These are phyloP conservation scores for Indri indri DNA, from an alignment of 2,113 vertebrate genomes.

Conservation along the genomic window DNA sequence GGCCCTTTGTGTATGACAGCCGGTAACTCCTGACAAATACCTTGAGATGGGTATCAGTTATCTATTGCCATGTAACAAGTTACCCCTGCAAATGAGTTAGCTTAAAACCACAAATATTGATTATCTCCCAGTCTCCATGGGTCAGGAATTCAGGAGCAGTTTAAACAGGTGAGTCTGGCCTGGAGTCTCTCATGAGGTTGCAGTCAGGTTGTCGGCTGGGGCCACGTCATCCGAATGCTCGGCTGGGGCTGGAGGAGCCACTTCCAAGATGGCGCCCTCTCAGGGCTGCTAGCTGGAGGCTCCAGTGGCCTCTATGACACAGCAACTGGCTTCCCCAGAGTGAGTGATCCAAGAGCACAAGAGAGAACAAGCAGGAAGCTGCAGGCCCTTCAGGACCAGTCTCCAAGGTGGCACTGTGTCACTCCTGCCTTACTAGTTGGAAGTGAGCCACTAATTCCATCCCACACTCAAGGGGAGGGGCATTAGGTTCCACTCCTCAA, in stretches of 20 bases:
- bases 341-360: not conserved
- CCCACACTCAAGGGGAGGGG: no score
- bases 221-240: not conserved
- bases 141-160: not conserved
- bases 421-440: not conserved
- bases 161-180: not conserved
- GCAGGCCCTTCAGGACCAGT: not conserved
- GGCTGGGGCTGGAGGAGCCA: not conserved
- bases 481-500: not conserved
- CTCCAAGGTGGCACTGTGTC: fast-evolving
- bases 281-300: not conserved
- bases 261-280: not conserved
- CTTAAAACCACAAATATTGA: not conserved
- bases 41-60: not conserved
- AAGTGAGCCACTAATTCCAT: not conserved
- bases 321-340: not conserved
- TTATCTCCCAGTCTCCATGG: not conserved
- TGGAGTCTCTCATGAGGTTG: not conserved
- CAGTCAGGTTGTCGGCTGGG: not conserved
- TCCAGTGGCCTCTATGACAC: not conserved
- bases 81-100: not conserved
- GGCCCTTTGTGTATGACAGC: not conserved
- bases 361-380: not conserved
- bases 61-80: not conserved
- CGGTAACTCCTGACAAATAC: not conserved